Evolutionary conservation across 2,888 invertebrate species (phyloP).

Genomic region (Calameuta idolon): DNA sequence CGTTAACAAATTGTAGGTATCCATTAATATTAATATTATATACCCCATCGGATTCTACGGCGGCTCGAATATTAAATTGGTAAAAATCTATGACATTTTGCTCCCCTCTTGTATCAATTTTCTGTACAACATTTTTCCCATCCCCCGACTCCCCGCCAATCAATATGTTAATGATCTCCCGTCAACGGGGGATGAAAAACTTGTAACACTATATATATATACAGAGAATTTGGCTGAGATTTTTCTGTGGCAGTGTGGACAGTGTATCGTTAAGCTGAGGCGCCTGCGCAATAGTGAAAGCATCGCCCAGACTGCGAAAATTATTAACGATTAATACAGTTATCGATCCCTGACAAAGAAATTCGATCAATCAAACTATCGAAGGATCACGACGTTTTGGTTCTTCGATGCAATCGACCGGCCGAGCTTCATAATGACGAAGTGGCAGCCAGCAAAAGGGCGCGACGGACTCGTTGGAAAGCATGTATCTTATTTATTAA

Average conservation of each 20-base stretch:
- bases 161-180: not conserved
- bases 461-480: conserved; percentile 32
- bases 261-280: not conserved
- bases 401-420: not conserved
- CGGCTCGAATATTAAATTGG: not conserved
- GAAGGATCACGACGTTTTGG: not conserved
- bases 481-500: conserved; percentile 33
- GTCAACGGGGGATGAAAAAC: not conserved
- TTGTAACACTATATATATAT: not conserved
- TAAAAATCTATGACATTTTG: not conserved
- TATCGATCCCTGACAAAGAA: not conserved
- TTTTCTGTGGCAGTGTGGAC: not conserved
- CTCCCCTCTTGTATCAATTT: not conserved
- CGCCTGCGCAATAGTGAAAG: not conserved
- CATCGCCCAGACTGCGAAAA: not conserved
- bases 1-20: not conserved
- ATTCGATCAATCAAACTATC: not conserved
- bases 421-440: not conserved
- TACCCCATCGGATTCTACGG: not conserved
- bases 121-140: not conserved
- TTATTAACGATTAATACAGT: not conserved
- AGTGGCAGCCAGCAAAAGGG: conserved; percentile 17
- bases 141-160: not conserved
- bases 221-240: not conserved
- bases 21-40: not conserved